Conservation (phyloP, 2,113 vertebrate genomes). For the Microcebus griseorufus region DNA sequence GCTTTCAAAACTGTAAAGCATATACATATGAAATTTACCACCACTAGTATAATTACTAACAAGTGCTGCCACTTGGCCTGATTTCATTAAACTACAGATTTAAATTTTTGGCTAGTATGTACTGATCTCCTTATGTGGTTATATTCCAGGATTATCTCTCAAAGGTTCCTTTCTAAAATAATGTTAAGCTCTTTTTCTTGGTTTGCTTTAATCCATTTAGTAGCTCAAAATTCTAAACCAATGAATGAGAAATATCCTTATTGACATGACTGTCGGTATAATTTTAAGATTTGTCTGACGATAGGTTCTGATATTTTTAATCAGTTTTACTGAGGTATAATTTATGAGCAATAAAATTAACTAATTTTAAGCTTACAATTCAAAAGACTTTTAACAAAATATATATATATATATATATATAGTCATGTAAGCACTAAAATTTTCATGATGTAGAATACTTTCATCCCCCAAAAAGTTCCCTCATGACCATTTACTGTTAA, state of each 20-base stretch:
- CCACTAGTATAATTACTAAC: neutral
- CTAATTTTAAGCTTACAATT: neutral
- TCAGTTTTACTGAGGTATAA: neutral
- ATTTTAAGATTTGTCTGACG: slow-evolving; percentile 56
- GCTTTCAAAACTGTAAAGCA: slow-evolving; percentile 29
- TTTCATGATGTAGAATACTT: neutral
- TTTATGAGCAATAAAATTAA: slow-evolving; percentile 48
- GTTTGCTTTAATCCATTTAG: slow-evolving; percentile 52
- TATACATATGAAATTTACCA: neutral
- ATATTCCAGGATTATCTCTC: slow-evolving; percentile 24
- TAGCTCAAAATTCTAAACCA: slow-evolving; percentile 52
- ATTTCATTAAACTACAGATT: slow-evolving; percentile 31
- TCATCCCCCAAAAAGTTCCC: neutral
- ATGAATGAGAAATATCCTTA: slow-evolving; percentile 52
- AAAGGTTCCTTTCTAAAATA: slow-evolving; percentile 23
- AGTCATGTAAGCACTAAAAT: neutral
- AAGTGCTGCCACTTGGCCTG: neutral
- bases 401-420: neutral
- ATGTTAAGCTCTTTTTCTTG: neutral
- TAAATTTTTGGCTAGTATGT: slow-evolving; percentile 10
- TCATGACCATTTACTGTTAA: neutral
- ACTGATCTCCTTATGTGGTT: neutral
- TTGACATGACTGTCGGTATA: slow-evolving; percentile 29
- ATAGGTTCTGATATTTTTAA: slow-evolving; percentile 51
- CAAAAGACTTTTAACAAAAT: slow-evolving; percentile 37